Evolutionary conservation across 2,113 vertebrate species (phyloP), one percentile per base, ranked within the genome.

Genomic region (Piaya cayana): DNA sequence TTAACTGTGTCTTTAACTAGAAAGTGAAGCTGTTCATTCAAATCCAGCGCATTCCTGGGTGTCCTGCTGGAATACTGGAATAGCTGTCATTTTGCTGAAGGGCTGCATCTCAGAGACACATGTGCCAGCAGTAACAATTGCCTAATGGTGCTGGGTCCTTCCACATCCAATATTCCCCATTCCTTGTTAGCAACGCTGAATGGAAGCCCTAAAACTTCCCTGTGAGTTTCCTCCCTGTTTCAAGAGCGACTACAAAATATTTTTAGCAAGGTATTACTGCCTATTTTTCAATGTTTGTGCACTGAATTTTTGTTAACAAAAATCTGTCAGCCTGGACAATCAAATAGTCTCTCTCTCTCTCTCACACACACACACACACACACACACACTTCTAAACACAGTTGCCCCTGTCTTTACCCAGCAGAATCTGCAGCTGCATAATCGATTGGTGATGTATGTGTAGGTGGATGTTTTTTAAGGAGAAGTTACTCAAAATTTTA

Each of bases 1-100:
- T 95, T 95, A 95, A 88, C 93, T 90, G 90, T 95, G 96, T 94
- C 93, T 96, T 97, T 96, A 96, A 94, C 93, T 94, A 84, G 94
- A 95, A 96, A 96, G 88, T 78, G 90, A 92, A 94, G 88, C 93
- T 88, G 91, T 86, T 97, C 72, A 26, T 81, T 96, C 60, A 20
- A 58, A 90, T 88, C 82, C 94, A 97, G 62, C 64, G 69, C 92
- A 94, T 96, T 96, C 89, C 77, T 79, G 83, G 52, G 79, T 86
- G 47, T 91, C 90, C 85, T 95, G 49, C 94, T 92, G 95, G 74
- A 95, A 85, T 93, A 93, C 93, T 92, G 95, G 74, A 95, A 85
- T 94, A 93, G 82, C 88, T 96, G 94, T 93, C 92, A 58, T 92
- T 93, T 88, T 88, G 72, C 82, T 78, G 88, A 81, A 75, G 80